phyloP scores from a whole-genome alignment of 2,888 invertebrate genomes.

The Thymelicus acteon region DNA sequence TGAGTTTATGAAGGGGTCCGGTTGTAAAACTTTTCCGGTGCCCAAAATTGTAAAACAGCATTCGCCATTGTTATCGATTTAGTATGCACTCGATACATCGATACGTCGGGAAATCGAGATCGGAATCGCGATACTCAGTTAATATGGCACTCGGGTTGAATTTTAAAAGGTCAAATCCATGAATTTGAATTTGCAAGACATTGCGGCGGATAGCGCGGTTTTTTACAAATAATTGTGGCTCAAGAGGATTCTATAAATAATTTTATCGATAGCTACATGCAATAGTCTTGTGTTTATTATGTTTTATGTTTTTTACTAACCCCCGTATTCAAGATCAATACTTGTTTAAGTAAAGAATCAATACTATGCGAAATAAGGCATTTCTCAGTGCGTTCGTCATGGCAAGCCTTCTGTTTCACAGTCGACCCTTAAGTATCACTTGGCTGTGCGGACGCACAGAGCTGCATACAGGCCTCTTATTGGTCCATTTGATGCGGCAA shows the following conservation, averaged over 20 bases:
- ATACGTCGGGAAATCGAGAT: constrained; percentile 51
- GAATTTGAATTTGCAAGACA: constrained; percentile 43
- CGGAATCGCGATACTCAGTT: constrained; percentile 49
- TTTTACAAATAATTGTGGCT: constrained; percentile 25
- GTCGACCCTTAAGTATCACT: too few relatives aligned
- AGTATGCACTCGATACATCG: constrained; percentile 52
- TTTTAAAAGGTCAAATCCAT: constrained; percentile 42
- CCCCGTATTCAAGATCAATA: too few relatives aligned
- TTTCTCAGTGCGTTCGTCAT: too few relatives aligned
- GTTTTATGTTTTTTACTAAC: too few relatives aligned
- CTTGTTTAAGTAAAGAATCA: too few relatives aligned
- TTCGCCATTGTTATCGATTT: constrained; percentile 50
- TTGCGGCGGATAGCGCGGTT: constrained; percentile 46
- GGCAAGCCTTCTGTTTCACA: too few relatives aligned
- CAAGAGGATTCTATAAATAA: constrained; percentile 16
- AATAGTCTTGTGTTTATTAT: neutral
- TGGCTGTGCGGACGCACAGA: too few relatives aligned
- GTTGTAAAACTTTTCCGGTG: constrained; percentile 52
- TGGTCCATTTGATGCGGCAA: too few relatives aligned
- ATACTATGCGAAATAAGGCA: too few relatives aligned
- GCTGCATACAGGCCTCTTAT: too few relatives aligned
- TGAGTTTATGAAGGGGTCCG: constrained; percentile 39
- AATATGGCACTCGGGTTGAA: constrained; percentile 47
- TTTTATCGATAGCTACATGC: neutral
- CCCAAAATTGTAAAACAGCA: constrained; percentile 47